phyloP scores from a whole-genome alignment of 2,888 invertebrate species.

The Laothoe populi region DNA sequence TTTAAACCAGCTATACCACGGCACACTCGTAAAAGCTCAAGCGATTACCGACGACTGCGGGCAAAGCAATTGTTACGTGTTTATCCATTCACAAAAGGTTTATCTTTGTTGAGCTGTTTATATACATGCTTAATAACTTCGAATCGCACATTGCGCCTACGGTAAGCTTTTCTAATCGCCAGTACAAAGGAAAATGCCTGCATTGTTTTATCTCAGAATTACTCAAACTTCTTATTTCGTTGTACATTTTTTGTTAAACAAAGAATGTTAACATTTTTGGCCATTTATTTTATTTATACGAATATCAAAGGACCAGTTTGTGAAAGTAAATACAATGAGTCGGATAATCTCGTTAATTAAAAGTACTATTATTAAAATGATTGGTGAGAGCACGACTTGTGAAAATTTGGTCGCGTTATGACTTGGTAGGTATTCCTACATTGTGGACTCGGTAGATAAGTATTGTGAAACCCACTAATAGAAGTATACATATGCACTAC shows the following conservation, averaged over 20 bases:
- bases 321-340: not conserved
- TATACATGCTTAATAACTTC: conserved; percentile 6
- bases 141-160: not conserved
- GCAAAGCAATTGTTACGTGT: not conserved
- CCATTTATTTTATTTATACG: not conserved
- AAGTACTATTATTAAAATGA: not conserved
- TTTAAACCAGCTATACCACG: not conserved
- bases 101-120: conserved; percentile 8
- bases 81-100: conserved; percentile 7
- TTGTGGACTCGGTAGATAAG: too few species aligned
- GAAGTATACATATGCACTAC: too few species aligned
- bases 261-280: conserved; percentile 1
- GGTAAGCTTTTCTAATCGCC: conserved; percentile 1
- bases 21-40: not conserved
- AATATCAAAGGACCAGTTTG: not conserved
- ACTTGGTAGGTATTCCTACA: too few species aligned
- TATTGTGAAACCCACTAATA: too few species aligned
- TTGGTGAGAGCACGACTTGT: not conserved
- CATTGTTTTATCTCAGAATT: conserved; percentile 7
- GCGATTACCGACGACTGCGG: not conserved
- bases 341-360: not conserved
- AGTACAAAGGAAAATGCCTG: conserved; percentile 1
- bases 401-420: not conserved
- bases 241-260: conserved; percentile 1
- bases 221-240: not conserved